phyloP scores from a whole-genome alignment of 2,888 invertebrate genomes.

The Mimumesa dahlbomi region DNA sequence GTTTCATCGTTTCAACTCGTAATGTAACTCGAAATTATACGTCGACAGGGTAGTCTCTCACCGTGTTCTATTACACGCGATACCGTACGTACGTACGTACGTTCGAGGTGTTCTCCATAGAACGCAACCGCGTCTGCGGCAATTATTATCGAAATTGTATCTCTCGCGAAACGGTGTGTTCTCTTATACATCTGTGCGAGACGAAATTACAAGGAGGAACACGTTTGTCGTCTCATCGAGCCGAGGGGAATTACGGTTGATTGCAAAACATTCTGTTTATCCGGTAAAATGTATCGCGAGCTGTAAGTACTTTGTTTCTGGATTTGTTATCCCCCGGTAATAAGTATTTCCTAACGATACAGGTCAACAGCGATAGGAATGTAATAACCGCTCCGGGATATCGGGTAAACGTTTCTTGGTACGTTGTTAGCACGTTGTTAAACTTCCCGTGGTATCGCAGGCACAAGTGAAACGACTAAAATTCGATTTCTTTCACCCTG shows the following conservation, averaged over 20 bases:
- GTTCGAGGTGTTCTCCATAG: too few species aligned
- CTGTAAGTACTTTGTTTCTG: too few species aligned
- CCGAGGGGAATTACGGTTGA: constrained; percentile 16
- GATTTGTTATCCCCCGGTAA: too few species aligned
- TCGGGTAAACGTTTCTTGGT: too few species aligned
- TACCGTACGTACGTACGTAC: neutral
- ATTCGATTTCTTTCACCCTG: too few species aligned
- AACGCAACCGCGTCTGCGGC: neutral
- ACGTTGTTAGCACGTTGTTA: too few species aligned
- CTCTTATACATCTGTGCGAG: constrained; percentile 3
- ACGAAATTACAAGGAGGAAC: neutral
- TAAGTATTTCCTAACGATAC: constrained; percentile 11
- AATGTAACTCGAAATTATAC: constrained; percentile 48
- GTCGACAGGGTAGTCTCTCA: constrained; percentile 1
- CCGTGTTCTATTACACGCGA: neutral
- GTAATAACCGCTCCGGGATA: too few species aligned
- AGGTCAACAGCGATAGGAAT: too few species aligned
- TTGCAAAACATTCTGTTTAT: constrained; percentile 18
- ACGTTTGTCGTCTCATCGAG: constrained; percentile 10
- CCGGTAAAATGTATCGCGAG: neutral
- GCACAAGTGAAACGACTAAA: too few species aligned
- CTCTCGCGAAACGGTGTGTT: neutral
- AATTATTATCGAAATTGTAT: constrained; percentile 31
- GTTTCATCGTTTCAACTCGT: constrained; percentile 33
- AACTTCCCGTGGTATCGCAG: too few species aligned